Conservation (phyloP, 2,113 vertebrate species). For the Proteles cristata region DNA sequence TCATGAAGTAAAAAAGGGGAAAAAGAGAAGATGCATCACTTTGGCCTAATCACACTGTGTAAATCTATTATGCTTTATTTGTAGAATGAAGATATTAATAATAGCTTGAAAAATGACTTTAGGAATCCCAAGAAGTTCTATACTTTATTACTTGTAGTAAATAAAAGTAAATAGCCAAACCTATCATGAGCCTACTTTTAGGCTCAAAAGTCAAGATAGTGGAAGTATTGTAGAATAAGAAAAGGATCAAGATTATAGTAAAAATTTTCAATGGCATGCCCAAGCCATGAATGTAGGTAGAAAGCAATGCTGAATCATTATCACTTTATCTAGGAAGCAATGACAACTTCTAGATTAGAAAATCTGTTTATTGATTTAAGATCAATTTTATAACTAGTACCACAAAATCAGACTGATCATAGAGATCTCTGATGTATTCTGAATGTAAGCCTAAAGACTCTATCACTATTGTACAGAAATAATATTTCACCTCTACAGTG, state of each 20-base stretch:
- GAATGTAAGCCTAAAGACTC: neutral
- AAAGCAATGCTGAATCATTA: neutral
- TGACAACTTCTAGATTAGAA: neutral
- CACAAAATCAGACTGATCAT: neutral
- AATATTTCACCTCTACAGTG: neutral
- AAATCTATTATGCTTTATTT: neutral
- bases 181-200: neutral
- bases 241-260: neutral
- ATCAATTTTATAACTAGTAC: slow-evolving; percentile 38
- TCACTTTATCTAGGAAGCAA: slow-evolving; percentile 1
- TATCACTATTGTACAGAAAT: neutral
- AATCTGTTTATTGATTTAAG: neutral
- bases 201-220: neutral
- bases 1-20: neutral
- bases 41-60: neutral
- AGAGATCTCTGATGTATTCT: neutral
- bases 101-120: slow-evolving; percentile 32
- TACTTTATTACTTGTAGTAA: slow-evolving; percentile 27
- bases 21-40: neutral
- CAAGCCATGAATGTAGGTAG: neutral
- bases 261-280: neutral
- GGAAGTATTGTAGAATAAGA: neutral
- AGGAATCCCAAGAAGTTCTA: slow-evolving; percentile 7
- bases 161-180: slow-evolving; percentile 9
- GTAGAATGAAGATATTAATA: slow-evolving; percentile 1